phyloP scores from a whole-genome alignment of 2,888 invertebrate species.

The Drosophila aldrichi region DNA sequence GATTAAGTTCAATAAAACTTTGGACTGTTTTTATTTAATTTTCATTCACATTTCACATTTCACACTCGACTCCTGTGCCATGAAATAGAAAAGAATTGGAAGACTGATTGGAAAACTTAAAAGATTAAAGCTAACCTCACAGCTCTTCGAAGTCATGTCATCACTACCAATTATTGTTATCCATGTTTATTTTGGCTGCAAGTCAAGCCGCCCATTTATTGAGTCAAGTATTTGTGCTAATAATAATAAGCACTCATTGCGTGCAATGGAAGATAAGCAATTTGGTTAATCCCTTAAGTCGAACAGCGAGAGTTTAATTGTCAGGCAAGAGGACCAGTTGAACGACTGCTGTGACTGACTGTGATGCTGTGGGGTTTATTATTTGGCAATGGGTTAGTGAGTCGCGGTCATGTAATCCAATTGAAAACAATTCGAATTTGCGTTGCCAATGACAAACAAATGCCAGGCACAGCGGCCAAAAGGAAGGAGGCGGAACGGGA shows the following conservation, averaged over 20 bases:
- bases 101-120: neutral
- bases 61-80: too few species aligned
- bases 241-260: conserved; percentile 33
- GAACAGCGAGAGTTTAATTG: conserved; percentile 43
- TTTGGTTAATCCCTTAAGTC: conserved; percentile 55
- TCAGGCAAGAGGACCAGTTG: conserved; percentile 12
- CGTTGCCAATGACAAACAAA: conserved; percentile 47
- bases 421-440: conserved; percentile 74
- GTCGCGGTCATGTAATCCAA: conserved; percentile 65
- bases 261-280: conserved; percentile 9
- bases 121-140: too few species aligned
- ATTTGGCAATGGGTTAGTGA: conserved; percentile 51
- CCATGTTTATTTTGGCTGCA: conserved; percentile 21
- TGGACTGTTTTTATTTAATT: too few species aligned
- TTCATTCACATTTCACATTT: too few species aligned
- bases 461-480: neutral
- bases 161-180: conserved; percentile 3
- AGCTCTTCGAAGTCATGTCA: neutral
- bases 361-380: conserved; percentile 24
- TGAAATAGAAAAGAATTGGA: neutral
- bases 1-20: too few species aligned
- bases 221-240: conserved; percentile 35
- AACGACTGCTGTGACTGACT: neutral
- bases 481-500: neutral
- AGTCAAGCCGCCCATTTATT: conserved; percentile 49